Base-by-base conservation (phyloP, 2,888 invertebrate species). In the Agrilus biguttatus region DNA sequence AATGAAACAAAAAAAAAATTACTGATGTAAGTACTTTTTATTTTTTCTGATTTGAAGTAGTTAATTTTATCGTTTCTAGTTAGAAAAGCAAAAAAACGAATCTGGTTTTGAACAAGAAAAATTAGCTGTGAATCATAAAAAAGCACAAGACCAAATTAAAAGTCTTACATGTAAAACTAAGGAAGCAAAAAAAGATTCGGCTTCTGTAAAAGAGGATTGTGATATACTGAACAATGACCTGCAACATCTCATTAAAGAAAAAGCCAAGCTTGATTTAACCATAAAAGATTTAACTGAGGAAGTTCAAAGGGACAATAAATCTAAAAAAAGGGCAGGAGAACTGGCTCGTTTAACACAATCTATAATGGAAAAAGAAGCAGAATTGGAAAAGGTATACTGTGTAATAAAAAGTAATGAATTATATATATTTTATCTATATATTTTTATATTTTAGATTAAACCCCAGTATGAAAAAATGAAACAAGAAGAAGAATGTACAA, bases 1-100 rank as follows among this genome's bases (percentile, higher is more conserved):
- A 84, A 87, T 55, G 97, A 98, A 55, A 91, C 92, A 21, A 84
- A 88, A 54, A 81, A 85, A 51, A 93, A 96, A 56, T 68, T 96
- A 86, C 89, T 42, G 95, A 96, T 58, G 81, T 86, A 59, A 51
- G 52, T 36, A 35, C 10, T 40, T 39, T 40, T 12, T 17, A 14
- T n/a, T n/a, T n/a, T n/a, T n/a, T n/a, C n/a, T n/a, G n/a, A n/a
- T n/a, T n/a, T n/a, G n/a, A n/a, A n/a, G n/a, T n/a, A n/a, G n/a
- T n/a, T n/a, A n/a, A n/a, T n/a, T n/a, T n/a, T n/a, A n/a, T n/a
- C n/a, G n/a, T n/a, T n/a, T n/a, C n/a, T n/a, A n/a, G n/a, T n/a
- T n/a, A n/a, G n/a, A n/a, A n/a, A n/a, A n/a, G n/a, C n/a, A n/a
- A n/a, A n/a, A n/a, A n/a, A n/a, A n/a, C n/a, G n/a, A n/a, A n/a